Percentiles rank a stretch among this genome's conserved stretches.
Evolutionary conservation across 2,888 invertebrate species (phyloP).

Genomic region (Myopa tessellatipennis): DNA sequence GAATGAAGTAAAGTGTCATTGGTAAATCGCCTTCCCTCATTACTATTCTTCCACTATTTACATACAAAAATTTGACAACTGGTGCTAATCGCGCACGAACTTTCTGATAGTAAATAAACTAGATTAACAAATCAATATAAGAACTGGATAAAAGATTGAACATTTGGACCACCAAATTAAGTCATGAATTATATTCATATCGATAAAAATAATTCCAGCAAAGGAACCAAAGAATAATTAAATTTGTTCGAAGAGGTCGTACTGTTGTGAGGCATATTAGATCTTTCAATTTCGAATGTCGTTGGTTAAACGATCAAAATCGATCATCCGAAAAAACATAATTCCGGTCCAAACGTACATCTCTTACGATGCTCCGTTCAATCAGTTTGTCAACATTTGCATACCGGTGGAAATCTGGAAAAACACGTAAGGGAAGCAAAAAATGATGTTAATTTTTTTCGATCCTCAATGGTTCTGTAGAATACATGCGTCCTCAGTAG

Average conservation of each 20-base stretch:
- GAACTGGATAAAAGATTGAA: not conserved
- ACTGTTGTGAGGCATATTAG: too few relatives aligned
- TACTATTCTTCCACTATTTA: slow-evolving; percentile 72
- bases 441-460: slow-evolving; percentile 71
- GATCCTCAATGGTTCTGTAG: slow-evolving; percentile 73
- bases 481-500: slow-evolving; percentile 71
- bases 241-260: too few relatives aligned
- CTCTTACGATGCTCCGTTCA: too few relatives aligned
- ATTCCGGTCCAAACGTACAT: too few relatives aligned
- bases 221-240: too few relatives aligned
- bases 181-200: too few relatives aligned
- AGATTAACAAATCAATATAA: not conserved
- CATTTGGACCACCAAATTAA: not conserved
- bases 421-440: slow-evolving; percentile 75
- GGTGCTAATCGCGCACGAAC: slow-evolving; percentile 74
- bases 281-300: too few relatives aligned
- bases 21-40: slow-evolving; percentile 74
- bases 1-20: slow-evolving; percentile 74
- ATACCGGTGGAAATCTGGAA: slow-evolving; percentile 72
- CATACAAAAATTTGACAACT: slow-evolving; percentile 74
- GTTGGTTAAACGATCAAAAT: too few relatives aligned
- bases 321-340: not conserved
- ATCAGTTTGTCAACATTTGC: not conserved
- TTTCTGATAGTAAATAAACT: slow-evolving; percentile 63
- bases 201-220: too few relatives aligned